These are phyloP conservation scores for Micromys minutus DNA, from an alignment of 2,113 vertebrate species.

Conservation along the genomic window DNA sequence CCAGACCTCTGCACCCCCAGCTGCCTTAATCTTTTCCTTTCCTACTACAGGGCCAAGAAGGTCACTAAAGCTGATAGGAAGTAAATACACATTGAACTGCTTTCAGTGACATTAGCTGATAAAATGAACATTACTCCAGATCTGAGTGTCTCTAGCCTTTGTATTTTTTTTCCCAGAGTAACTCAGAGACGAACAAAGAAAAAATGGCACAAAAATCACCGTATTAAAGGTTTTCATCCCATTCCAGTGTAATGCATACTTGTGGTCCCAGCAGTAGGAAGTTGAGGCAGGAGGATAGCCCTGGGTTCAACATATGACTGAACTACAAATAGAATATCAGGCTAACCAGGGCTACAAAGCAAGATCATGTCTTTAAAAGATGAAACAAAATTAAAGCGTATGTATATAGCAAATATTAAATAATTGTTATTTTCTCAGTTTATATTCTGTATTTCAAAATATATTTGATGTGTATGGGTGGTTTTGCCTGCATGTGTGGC, in stretches of 20 bases:
- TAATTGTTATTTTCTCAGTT: background rate
- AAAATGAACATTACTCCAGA: fast-evolving
- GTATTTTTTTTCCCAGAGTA: background rate
- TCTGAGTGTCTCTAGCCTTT: background rate
- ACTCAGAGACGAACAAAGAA: background rate
- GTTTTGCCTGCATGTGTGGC: background rate
- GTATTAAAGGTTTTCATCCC: background rate
- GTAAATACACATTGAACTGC: background rate
- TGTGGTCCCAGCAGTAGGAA: background rate
- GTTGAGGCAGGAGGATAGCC: background rate
- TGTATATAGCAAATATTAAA: background rate
- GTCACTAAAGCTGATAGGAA: background rate
- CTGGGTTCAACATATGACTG: too few species aligned
- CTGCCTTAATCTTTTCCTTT: background rate
- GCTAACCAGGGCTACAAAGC: background rate
- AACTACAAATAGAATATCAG: background rate
- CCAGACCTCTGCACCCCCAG: background rate
- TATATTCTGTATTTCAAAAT: background rate
- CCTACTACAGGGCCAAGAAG: background rate
- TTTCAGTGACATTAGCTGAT: background rate
- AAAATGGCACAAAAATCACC: background rate
- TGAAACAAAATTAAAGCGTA: background rate
- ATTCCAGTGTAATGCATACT: background rate
- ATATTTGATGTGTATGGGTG: background rate
- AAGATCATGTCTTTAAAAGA: background rate